These are phyloP conservation scores for Pyralis farinalis DNA, from an alignment of 2,888 invertebrate genomes.

Conservation along the genomic window DNA sequence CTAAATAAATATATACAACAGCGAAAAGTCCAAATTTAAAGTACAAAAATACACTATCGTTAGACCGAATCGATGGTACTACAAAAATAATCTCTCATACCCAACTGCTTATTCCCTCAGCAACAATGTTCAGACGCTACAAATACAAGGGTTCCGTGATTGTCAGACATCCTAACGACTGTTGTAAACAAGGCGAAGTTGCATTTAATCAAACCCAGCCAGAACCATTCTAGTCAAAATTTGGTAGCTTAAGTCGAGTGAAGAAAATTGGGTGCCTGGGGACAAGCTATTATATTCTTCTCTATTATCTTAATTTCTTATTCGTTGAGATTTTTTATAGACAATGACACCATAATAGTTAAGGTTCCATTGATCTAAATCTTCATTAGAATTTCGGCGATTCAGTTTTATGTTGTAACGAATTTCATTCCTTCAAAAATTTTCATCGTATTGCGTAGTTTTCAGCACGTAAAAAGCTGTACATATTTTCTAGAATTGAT, in stretches of 20 bases:
- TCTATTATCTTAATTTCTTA: constrained; percentile 40
- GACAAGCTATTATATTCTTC: constrained; percentile 49
- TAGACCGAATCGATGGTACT: too few relatives aligned
- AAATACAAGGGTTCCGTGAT: constrained; percentile 36
- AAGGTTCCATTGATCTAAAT: neutral
- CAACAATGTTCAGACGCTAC: too few relatives aligned
- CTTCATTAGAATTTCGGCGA: neutral
- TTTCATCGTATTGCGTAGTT: too few relatives aligned
- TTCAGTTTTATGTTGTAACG: neutral
- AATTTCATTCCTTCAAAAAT: neutral
- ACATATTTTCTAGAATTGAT: too few relatives aligned
- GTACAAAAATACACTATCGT: too few relatives aligned
- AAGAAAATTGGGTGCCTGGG: constrained; percentile 58
- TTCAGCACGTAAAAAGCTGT: too few relatives aligned
- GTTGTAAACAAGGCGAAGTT: constrained; percentile 50
- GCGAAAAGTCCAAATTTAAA: too few relatives aligned
- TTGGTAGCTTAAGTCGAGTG: constrained; percentile 35
- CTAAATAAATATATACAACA: too few relatives aligned
- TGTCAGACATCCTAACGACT: constrained; percentile 47
- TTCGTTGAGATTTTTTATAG: constrained; percentile 15
- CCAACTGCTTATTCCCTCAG: too few relatives aligned
- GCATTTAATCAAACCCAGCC: constrained; percentile 47
- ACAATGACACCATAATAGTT: constrained; percentile 15
- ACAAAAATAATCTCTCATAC: too few relatives aligned
- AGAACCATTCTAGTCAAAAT: constrained; percentile 28